Conservation (phyloP, 1,140 invertebrate genomes). For the Hyposmocoma kahamanoa region DNA sequence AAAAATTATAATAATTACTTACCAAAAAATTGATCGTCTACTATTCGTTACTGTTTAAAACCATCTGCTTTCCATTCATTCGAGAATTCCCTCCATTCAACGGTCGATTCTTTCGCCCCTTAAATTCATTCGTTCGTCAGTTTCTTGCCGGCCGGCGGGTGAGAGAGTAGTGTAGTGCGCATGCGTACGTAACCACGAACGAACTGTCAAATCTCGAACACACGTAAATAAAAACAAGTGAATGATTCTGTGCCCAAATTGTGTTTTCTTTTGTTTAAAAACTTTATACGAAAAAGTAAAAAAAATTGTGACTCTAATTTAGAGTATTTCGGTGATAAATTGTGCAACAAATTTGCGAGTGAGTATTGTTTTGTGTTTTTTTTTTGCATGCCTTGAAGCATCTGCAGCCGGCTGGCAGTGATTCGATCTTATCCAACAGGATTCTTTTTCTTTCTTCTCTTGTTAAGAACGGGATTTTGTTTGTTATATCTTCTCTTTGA, state of each 20-base stretch:
- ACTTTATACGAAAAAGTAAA: conserved; percentile 14
- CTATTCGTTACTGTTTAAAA: too few relatives aligned
- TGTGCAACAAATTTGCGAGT: conserved; percentile 56
- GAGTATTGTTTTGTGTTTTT: conserved; percentile 48
- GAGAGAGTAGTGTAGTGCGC: conserved; percentile 34
- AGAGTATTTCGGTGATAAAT: conserved; percentile 16
- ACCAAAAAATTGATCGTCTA: too few relatives aligned
- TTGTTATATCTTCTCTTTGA: too few relatives aligned
- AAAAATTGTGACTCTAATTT: conserved; percentile 26
- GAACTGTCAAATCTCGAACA: conserved; percentile 54
- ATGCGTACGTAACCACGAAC: conserved; percentile 42
- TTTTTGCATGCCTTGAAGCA: conserved; percentile 28
- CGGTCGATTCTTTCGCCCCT: too few relatives aligned
- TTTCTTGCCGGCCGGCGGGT: conserved; percentile 34
- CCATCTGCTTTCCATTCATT: neutral
- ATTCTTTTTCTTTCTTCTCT: too few relatives aligned
- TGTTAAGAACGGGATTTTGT: too few relatives aligned
- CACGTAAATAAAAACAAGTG: conserved; percentile 70
- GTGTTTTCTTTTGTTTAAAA: conserved; percentile 19
- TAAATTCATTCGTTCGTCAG: conserved; percentile 23
- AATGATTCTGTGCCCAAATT: conserved; percentile 41
- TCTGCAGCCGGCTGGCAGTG: conserved; percentile 27
- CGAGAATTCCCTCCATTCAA: too few relatives aligned
- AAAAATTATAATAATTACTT: too few relatives aligned
- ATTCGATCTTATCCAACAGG: conserved; percentile 25